Percentiles rank a stretch among this genome's conserved stretches.
Evolutionary conservation across 2,113 vertebrate genomes (phyloP).

Genomic region (Oreochromis spilurus): DNA sequence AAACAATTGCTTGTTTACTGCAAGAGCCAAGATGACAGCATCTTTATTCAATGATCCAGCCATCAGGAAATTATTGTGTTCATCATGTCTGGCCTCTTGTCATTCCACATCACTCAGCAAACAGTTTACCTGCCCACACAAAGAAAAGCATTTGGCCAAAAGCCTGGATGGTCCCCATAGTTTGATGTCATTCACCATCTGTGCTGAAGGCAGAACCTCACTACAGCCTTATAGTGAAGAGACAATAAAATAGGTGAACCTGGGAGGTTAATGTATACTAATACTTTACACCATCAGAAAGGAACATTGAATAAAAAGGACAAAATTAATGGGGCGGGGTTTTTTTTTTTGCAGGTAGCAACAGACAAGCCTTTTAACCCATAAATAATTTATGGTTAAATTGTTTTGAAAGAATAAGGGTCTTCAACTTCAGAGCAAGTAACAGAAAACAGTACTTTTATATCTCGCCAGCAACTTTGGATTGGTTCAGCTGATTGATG

Average conservation of each 20-base stretch:
- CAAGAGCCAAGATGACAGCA: neutral
- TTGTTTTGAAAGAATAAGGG: neutral
- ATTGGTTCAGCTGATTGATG: neutral
- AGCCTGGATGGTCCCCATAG: conserved; percentile 51
- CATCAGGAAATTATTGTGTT: conserved; percentile 36
- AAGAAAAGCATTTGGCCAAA: conserved; percentile 40
- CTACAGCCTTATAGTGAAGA: conserved; percentile 19
- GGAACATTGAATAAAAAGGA: neutral
- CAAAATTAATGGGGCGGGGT: neutral
- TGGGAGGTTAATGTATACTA: conserved; percentile 37
- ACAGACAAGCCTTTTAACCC: neutral
- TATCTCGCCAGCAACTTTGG: neutral
- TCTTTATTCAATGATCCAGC: conserved; percentile 32
- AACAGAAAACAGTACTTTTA: neutral
- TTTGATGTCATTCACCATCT: conserved; percentile 63
- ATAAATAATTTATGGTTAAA: neutral
- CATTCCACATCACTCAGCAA: conserved; percentile 36
- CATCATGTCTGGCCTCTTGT: conserved; percentile 25
- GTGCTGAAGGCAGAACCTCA: conserved; percentile 50
- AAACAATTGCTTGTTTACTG: conserved; percentile 22
- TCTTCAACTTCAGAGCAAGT: neutral
- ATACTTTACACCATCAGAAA: conserved; percentile 6
- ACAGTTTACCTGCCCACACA: conserved; percentile 51
- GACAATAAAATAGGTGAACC: conserved; percentile 34
- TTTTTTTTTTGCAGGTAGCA: neutral